Base-by-base conservation (phyloP, 1,140 invertebrate species). In the Helicoverpa zea region DNA sequence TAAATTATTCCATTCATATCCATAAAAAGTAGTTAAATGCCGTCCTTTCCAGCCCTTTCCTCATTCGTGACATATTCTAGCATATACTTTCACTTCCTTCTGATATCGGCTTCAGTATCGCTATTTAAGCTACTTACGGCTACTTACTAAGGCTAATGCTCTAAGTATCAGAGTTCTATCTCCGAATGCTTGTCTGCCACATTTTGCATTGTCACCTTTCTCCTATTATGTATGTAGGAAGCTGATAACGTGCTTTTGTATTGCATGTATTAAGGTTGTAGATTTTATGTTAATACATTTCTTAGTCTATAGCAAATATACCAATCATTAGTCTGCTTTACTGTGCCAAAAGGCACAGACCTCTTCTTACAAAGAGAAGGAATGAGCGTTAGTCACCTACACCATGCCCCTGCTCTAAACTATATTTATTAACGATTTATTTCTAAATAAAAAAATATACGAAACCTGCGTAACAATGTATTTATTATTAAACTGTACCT, bases 71-170 rank as follows among this genome's bases (percentile, higher is more conserved):
- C 72, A 72, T 30, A 78, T 16, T 72, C 56, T 76, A 59, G 29
- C 51, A 13, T 13, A 43, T 11, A 79, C 82, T 83, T 83, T 83
- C 82, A 83, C 82, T 83, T 83, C 78, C 82, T 80, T 49, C 68
- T 75, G 72, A 80, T 81, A 83, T 83, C 82, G 66, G 49, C 23
- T 35, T 29, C 43, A 51, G 56, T 7, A 76, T 61, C 73, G 16
- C 13, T 51, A 30, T 49, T 76, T 51, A 49, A 49, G 68, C 68
- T 72, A 72, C 68, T 72, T 72, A 72, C 49, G 18, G 68, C 68
- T 72, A 72, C 68, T 72, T 72, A 72, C 49, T 30, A n/a, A 29
- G 13, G 58, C 73, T 61, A 76, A 76, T 63, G 43, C 59, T 13
- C 58, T 76, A 49, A 16, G 18, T 72, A 52, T 72, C 68, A 52